A percentile compares a stretch with the other conserved stretches of the same genome.
Conservation (phyloP, 2,113 vertebrate species). For the Ardeotis arabs region DNA sequence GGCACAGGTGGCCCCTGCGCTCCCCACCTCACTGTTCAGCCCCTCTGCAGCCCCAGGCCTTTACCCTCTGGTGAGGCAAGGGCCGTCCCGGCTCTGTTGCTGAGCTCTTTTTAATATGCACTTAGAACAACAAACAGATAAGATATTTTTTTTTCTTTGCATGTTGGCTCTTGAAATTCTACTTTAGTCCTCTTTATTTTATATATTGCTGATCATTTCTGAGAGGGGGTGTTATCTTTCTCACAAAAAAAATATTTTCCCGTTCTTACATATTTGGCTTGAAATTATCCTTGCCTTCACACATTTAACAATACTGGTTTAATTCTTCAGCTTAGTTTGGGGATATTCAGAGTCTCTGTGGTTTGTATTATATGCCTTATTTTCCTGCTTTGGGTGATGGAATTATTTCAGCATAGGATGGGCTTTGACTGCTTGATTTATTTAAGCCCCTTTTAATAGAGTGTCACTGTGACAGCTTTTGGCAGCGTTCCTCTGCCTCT, state of each 20-base stretch:
- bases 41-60: neutral
- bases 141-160: neutral
- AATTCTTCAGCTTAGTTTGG: neutral
- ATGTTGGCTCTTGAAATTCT: neutral
- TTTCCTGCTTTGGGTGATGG: neutral
- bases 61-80: neutral
- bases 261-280: neutral
- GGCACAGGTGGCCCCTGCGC: neutral
- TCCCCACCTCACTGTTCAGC: accelerated
- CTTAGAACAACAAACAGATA: neutral
- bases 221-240: neutral
- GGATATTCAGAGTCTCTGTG: neutral
- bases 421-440: conserved; percentile 2
- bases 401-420: neutral
- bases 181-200: neutral
- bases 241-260: neutral
- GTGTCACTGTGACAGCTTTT: conserved; percentile 27
- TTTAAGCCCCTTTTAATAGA: neutral
- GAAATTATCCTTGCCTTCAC: neutral
- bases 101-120: neutral
- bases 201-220: neutral
- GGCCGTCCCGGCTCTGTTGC: neutral
- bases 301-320: neutral
- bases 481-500: conserved; percentile 11
- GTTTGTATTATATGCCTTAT: neutral